Percentiles rank a stretch among this genome's conserved stretches.
phyloP scores from a whole-genome alignment of 2,113 vertebrate genomes.

The Otolemur garnettii region DNA sequence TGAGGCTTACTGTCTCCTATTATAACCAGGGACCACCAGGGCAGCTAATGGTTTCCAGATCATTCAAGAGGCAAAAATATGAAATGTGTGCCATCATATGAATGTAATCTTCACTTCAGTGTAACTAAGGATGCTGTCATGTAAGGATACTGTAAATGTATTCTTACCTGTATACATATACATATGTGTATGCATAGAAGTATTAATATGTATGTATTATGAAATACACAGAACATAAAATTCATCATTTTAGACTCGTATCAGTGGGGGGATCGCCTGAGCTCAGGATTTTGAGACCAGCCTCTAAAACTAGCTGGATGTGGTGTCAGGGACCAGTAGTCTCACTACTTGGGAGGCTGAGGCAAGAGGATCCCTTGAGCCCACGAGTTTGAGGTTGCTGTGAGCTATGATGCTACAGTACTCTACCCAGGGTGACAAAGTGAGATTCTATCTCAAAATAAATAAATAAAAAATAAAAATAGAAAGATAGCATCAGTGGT shows the following conservation, averaged over 20 bases:
- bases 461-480: too few species aligned
- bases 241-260: neutral
- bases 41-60: neutral
- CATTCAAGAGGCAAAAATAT: neutral
- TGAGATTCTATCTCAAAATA: too few species aligned
- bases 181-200: neutral
- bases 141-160: neutral
- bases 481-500: accelerated
- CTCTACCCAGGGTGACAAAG: too few species aligned
- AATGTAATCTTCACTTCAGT: neutral
- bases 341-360: too few species aligned
- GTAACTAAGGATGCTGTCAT: neutral
- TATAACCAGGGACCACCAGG: too few species aligned
- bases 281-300: too few species aligned
- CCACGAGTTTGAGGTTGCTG: too few species aligned
- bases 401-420: too few species aligned
- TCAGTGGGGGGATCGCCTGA: too few species aligned
- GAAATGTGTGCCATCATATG: neutral
- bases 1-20: accelerated
- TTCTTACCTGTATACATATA: neutral
- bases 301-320: too few species aligned
- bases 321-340: too few species aligned
- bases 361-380: too few species aligned
- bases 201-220: neutral
- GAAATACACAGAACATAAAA: neutral